Conservation (phyloP, 2,888 invertebrate genomes). For the Napeogenes sylphis region DNA sequence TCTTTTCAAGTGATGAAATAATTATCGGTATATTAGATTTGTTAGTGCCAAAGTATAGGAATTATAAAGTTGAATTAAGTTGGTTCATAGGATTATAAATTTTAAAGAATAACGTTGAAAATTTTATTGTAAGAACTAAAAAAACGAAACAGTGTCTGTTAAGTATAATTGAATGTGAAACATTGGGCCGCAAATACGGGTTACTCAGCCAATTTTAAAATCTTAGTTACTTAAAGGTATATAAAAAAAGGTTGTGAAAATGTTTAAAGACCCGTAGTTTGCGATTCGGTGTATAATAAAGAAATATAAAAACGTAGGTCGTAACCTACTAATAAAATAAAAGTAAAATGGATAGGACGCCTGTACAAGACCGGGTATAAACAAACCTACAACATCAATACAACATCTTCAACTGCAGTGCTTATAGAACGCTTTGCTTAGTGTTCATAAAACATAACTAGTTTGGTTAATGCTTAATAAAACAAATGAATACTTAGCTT, state of each 20-base stretch:
- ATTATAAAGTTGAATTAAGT: slow-evolving; percentile 70
- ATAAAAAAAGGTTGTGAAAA: slow-evolving; percentile 68
- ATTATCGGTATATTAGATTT: slow-evolving; percentile 65
- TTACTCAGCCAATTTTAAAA: slow-evolving; percentile 69
- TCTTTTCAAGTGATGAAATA: slow-evolving; percentile 47
- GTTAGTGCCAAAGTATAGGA: slow-evolving; percentile 74
- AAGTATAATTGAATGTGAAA: slow-evolving; percentile 56
- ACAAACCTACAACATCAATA: slow-evolving; percentile 42
- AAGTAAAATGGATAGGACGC: slow-evolving; percentile 46
- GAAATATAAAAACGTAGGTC: slow-evolving; percentile 59
- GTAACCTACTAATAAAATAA: slow-evolving; percentile 54
- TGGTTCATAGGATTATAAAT: slow-evolving; percentile 67
- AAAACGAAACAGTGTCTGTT: slow-evolving; percentile 75
- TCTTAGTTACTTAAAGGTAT: slow-evolving; percentile 59
- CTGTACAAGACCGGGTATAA: slow-evolving; percentile 65
- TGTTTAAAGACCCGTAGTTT: slow-evolving; percentile 55
- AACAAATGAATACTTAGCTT: background rate
- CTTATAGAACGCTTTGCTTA: slow-evolving; percentile 23
- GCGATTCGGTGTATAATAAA: slow-evolving; percentile 59
- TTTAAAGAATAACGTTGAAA: slow-evolving; percentile 54
- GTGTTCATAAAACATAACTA: slow-evolving; percentile 7
- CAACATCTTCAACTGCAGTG: slow-evolving; percentile 37
- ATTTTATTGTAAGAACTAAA: slow-evolving; percentile 67
- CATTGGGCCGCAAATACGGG: slow-evolving; percentile 55
- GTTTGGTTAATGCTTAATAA: background rate